Evolutionary conservation across 2,888 invertebrate genomes (phyloP).

Genomic region (Eupithecia tripunctaria): DNA sequence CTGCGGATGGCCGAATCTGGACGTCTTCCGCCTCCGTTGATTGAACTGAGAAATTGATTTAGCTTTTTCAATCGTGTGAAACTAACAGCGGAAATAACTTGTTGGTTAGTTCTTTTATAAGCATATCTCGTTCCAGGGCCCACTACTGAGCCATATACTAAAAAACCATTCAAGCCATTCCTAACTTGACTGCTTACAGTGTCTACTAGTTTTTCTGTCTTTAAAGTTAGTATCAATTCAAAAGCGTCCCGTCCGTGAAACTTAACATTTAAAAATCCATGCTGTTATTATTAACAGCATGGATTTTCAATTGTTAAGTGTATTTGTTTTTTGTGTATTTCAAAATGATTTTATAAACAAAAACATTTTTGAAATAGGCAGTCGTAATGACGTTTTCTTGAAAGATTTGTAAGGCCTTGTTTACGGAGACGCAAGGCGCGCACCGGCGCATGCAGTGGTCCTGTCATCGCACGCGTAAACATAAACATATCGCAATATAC

Average conservation of each 20-base stretch:
- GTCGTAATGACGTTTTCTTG: neutral
- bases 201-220: too few species aligned
- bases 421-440: too few species aligned
- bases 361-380: neutral
- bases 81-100: neutral
- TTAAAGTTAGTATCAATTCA: too few species aligned
- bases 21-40: constrained; percentile 31
- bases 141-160: neutral
- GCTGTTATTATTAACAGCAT: too few species aligned
- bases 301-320: too few species aligned
- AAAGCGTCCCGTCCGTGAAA: neutral
- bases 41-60: constrained; percentile 14
- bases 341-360: too few species aligned
- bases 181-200: too few species aligned
- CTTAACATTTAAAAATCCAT: neutral
- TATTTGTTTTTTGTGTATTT: too few species aligned
- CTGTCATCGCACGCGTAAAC: too few species aligned
- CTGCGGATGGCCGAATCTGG: constrained; percentile 27
- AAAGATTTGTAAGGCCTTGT: too few species aligned
- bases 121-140: neutral
- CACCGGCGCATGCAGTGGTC: too few species aligned
- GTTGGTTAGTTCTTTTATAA: neutral
- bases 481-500: too few species aligned
- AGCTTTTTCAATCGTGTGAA: constrained; percentile 22
- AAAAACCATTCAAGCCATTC: neutral